Evolutionary conservation across 1,140 invertebrate species (phyloP), one percentile per base, ranked within the genome.

Genomic region (Colletes latitarsis): DNA sequence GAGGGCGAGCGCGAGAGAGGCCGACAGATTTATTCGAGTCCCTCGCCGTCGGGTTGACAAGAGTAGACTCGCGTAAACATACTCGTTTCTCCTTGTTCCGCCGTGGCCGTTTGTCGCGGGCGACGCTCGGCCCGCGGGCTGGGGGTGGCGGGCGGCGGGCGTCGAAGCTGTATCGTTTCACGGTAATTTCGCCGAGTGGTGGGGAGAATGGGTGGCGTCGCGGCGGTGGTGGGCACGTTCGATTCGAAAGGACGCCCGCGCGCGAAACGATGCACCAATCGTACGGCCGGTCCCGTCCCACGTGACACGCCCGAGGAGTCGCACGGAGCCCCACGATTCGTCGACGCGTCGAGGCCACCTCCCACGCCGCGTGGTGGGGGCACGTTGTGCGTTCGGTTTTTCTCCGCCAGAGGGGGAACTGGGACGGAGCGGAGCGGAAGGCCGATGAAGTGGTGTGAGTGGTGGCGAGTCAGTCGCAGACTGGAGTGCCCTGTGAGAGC

Each of bases 51-150:
- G 85, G 89, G 89, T 92, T 92, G 91, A 93, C 91, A 93, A 93
- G 92, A 93, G 92, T 93, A 90, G 88, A 93, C 84, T 91, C 92
- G 91, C 92, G 93, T 93, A 93, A 93, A 93, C 93, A 93, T 89
- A 92, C 89, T 93, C 92, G 91, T 93, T 92, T 89, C 90, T 92
- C 89, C 83, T 88, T 85, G 83, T 88, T 85, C 81, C 79, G 71
- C 66, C 68, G 88, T 71, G 76, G 66, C 77, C 81, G 88, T 84
- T 83, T 63, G 76, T 75, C 80, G 84, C 64, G 57, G 71, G 62
- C 62, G 62, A 5, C 30, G 60, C 6, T 19, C 19, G 30, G 30
- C 30, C 9, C 71, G 79, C 60, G 69, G 84, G 46, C 64, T 30
- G 30, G 30, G 49, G 19, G 64, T 69, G 52, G 62, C 12, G 74